Base-by-base conservation (phyloP, 1,140 invertebrate species). In the Sitodiplosis mosellana region DNA sequence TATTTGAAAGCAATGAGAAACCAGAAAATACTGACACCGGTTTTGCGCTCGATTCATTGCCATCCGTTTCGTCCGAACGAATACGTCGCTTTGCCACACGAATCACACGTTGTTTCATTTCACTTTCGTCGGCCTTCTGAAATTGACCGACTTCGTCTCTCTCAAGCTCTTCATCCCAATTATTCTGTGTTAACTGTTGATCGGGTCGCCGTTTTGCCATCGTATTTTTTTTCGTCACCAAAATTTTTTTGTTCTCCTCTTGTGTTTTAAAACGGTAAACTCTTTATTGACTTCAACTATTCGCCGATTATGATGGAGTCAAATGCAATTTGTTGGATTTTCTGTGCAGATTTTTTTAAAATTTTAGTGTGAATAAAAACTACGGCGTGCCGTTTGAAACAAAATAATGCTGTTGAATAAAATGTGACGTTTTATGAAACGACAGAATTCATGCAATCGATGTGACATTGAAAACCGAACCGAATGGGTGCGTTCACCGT, bases 101-200 rank as follows among this genome's bases (percentile, higher is more conserved):
- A 22, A 91, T 80, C 51, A 82, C 70, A 59, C 89, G 73, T 54
- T 75, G 76, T 56, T 82, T 75, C 19, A 93, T 59, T 48, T 78
- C 68, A 43, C 85, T 78, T 37, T 76, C 69, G 0, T 77, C 48
- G 6, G 87, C 87, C 55, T 72, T 71, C 54, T 69, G 65, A 61
- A 85, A 89, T 46, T 61, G 71, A 18, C 83, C 84, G 50, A 75
- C 70, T 53, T 86, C 81, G 66, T 90, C 84, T 34, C 75, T 72
- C 54, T 76, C 72, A n/a, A 89, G 83, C 52, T 88, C 87, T 21
- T 80, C 64, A 59, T 91, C 78, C 87, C 87, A 93, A 64, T 93
- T 93, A n/a, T 87, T 80, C 57, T 86, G 82, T 61, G 83, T 91
- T 48, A 94, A 66, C 48, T 92, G 80, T 33, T 68, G 75, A 12